Percentiles rank a stretch among this genome's conserved stretches.
Conservation (phyloP, 1,140 invertebrate species). For the Brachionus plicatilis region DNA sequence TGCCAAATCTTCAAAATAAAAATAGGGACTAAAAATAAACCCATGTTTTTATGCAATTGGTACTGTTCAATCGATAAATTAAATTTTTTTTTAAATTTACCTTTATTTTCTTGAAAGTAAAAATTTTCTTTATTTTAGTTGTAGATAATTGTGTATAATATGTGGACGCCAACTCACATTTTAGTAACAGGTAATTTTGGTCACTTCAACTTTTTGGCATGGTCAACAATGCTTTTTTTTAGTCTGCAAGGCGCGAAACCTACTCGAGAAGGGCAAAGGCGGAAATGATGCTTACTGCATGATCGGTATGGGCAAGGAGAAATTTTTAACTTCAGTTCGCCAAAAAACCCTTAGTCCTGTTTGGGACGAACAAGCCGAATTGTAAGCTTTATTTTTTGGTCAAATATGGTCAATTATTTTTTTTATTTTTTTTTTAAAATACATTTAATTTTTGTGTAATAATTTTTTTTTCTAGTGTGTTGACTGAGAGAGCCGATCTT, state of each 20-base stretch:
- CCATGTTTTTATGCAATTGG: neutral
- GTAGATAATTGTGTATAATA: neutral
- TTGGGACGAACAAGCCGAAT: slow-evolving; percentile 39
- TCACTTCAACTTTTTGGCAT: neutral
- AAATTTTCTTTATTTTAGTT: neutral
- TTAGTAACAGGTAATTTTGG: slow-evolving; percentile 29
- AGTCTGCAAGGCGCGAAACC: neutral
- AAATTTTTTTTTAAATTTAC: neutral
- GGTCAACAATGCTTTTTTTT: neutral
- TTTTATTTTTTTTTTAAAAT: neutral
- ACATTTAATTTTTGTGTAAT: neutral
- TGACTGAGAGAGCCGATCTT: neutral
- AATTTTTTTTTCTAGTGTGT: neutral
- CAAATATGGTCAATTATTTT: neutral
- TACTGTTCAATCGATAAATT: neutral
- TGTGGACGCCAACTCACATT: slow-evolving; percentile 40
- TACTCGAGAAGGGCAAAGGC: slow-evolving; percentile 35
- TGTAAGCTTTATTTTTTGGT: neutral
- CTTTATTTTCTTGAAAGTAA: neutral
- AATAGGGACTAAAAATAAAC: neutral
- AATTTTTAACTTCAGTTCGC: slow-evolving; percentile 36
- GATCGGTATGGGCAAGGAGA: slow-evolving; percentile 40
- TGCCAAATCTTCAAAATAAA: neutral
- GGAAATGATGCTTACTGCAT: slow-evolving; percentile 39
- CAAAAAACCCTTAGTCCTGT: neutral